Evolutionary conservation across 2,888 invertebrate species (phyloP), one percentile per base, ranked within the genome.

Genomic region (Phymatocera aterrima): DNA sequence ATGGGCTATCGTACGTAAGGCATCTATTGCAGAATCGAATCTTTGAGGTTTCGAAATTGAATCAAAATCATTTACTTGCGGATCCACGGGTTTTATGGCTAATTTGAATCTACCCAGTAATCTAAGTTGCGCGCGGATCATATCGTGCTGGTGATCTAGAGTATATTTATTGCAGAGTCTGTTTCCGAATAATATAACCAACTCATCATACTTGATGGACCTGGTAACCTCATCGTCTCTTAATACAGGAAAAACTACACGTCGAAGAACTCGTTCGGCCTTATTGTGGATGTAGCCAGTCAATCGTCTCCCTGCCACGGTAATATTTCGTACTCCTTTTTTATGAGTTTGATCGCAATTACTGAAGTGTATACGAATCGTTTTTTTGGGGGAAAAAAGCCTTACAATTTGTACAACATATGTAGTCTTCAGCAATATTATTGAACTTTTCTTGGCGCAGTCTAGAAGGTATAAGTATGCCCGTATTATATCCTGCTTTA

Each of bases 61-160:
- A 54, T 40, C 37, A 64, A 81, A 81, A 40, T 80, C 79, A 60
- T n/a, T 21, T 48, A 81, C 77, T 40, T 68, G 21, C 12, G 34
- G 68, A 51, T 78, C 48, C 18, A 78, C 18, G 34, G 2, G 24
- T 10, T 46, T 79, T 12, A 78, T 77, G 34, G 54, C 81, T n/a
- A 78, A 12, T 64, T 80, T 80, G 6, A 80, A 78, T 18, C 80
- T 72, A 21, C 57, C 78, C 12, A 79, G 15, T 21, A 80, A 72
- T 43, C 81, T 48, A 24, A 81, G 64, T 1, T 81, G 79, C n/a
- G 77, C 74, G 40, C 81, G 64, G n/a, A 79, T 81, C 78, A 79
- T 78, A 65, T 79, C 81, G 54, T 79, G 64, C 43, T 81, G 79
- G 37, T 81, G 79, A 51, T 10, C 18, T 51, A 51, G 60, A 0